Evolutionary conservation across 2,888 invertebrate species (phyloP), one percentile per base, ranked within the genome.

Genomic region (Ypsolopha scabrella): DNA sequence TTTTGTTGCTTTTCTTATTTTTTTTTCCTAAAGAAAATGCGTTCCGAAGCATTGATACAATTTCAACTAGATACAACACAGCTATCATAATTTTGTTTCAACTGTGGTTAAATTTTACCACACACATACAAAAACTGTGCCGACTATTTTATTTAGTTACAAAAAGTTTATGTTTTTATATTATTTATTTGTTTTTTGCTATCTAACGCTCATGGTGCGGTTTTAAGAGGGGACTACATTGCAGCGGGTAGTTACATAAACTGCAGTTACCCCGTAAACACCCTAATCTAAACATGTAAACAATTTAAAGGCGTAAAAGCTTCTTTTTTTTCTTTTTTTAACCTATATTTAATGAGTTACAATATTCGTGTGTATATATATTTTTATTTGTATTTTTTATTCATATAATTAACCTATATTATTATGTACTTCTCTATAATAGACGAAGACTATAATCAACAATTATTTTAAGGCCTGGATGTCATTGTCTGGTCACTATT

Each of bases 261-360:
- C 72, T 67, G 72, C 71, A 58, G 60, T 67, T 67, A 68, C 75
- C 75, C 72, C 62, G 60, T 62, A 65, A 74, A 76, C 70, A 64
- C 65, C 71, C 80, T 79, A 80, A 71, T 55, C 65, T 77, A 81
- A 80, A 76, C 75, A 75, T 82, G 80, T 79, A 82, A 82, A 80
- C 78, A 79, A 79, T 82, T 78, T 77, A 77, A 81, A 82, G 81
- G 83, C 82, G 73, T 82, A 74, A 85, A 24, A 83, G 83, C 82
- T 76, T 77, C 71, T 74, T 81, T 79, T 76, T 79, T 80, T 73
- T 69, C 67, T 70, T 75, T 79, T 75, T 75, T 58, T 38, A 45
- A 72, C 72, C 75, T 80, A 80, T 72, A 67, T 70, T 38, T 78
- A 77, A 79, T 80, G 76, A 81, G 76, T 83, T 76, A 81, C 65